Base-by-base conservation (phyloP, 2,888 invertebrate species). In the Timema podura region DNA sequence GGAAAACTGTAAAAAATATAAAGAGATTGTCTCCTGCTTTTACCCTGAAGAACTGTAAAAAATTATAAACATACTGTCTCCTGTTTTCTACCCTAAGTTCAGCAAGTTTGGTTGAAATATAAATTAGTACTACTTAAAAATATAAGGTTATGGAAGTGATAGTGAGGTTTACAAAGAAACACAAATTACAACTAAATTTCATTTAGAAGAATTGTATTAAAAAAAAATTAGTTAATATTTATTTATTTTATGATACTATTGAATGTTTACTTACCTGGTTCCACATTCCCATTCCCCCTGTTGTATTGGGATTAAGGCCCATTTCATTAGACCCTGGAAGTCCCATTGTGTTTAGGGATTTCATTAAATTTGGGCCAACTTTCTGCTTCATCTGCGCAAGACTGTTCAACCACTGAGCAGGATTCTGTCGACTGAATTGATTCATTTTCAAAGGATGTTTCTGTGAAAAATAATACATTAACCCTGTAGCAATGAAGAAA, bases 371-470 rank as follows among this genome's bases (percentile, higher is more conserved):
- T 30, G 82, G 82, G 74, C 82, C 83, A 7, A 87, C 85, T 75
- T 90, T 87, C 75, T 88, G 89, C 79, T 91, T 91, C 77, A 90
- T 89, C 86, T 90, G 89, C 64, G 90, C 88, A 67, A 92, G 84
- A 78, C 89, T 91, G 79, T 90, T 91, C 54, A 91, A 82, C 91
- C 92, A 92, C 78, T 91, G 91, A 45, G 90, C 89, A 67, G 91
- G 90, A 78, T 91, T 92, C 79, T 92, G 93, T 77, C 93, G 88
- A 80, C 89, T 91, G 80, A 94, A 91, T 79, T 94, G 95, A 69
- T 91, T 91, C 80, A 91, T 88, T 85, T 96, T 96, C 76, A 93
- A 85, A 5, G 95, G 95, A 82, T 95, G 92, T 85, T 95, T 96
- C 88, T 92, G 85, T 71, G 87, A 87, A 77, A 78, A 79, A 75